Percentiles rank a stretch among this genome's conserved stretches.
Conservation (phyloP, 2,797 vertebrate genomes). For the Margarornis squamiger region DNA sequence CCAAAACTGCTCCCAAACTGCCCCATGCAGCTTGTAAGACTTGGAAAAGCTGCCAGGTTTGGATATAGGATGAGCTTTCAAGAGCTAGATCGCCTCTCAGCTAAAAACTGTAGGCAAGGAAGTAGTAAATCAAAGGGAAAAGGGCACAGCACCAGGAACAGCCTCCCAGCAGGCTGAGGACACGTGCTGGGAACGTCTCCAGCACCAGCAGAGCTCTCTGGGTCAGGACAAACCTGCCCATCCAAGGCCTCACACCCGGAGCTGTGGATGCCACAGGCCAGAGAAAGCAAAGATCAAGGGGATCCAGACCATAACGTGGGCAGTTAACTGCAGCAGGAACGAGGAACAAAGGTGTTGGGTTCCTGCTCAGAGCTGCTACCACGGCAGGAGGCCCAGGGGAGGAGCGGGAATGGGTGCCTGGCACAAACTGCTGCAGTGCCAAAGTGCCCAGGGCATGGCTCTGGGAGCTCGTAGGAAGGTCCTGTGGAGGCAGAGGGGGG, state of each 20-base stretch:
- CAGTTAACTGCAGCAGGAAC: background rate
- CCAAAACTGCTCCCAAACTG: background rate
- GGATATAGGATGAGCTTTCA: background rate
- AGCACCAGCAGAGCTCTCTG: background rate
- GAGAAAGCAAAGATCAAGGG: background rate
- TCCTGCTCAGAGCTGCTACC: background rate
- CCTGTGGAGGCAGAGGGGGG: background rate
- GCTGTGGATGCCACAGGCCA: background rate
- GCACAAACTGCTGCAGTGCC: background rate
- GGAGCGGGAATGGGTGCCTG: background rate
- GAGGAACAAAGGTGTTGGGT: background rate
- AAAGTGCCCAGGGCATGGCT: rapidly evolving
- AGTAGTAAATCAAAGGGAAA: background rate
- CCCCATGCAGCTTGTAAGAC: rapidly evolving
- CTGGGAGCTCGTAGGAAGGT: rapidly evolving
- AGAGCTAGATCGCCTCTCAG: background rate
- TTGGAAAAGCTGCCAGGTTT: rapidly evolving
- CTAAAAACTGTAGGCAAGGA: background rate
- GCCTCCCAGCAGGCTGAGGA: background rate
- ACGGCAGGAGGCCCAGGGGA: background rate
- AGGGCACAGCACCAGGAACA: background rate
- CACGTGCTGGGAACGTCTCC: background rate
- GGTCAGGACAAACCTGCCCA: background rate
- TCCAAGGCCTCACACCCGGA: background rate
- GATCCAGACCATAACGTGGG: background rate